Evolutionary conservation across 2,888 invertebrate species (phyloP), one percentile per base, ranked within the genome.

Genomic region (Folsomia candida): DNA sequence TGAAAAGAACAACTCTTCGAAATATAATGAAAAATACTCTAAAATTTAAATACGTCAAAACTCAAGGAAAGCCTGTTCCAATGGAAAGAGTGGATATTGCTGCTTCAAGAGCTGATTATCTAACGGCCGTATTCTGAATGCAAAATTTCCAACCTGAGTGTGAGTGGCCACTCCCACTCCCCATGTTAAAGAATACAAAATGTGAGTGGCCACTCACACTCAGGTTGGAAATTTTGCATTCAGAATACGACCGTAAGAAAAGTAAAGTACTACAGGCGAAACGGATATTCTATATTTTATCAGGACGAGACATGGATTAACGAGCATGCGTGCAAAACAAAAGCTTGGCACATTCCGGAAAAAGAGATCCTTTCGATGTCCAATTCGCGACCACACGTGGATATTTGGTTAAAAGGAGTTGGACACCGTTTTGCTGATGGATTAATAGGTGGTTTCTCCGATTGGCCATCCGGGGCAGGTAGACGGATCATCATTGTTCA

Each of bases 381-480:
- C 4, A 26, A 60, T 6, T 4, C 26, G 6, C 4, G 25, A 9
- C 6, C 37, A 24, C 28, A 27, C 2, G 9, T 63, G 37, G 63
- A 63, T 29, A 27, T 29, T 3, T 63, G 63, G 63, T 20, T 63
- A 27, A 27, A 24, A 14, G 63, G 63, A 27, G 37, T 63, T 25
- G 63, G 63, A 9, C 63, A 63, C 22, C 63, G 63, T 9, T 63
- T 63, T 63, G 22, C 63, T n/a, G 63, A 63, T n/a, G 37, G 22
- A 14, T n/a, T 63, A 11, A 24, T 20, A 67, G 67, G 67, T 18
- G 59, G 67, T 18, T 9, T 67, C 22, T 47, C 67, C 18, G 11
- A n/a, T 3, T 51, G 28, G 22, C 68, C 68, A 62, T 37, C 51
- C 3, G 68, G 68, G 14, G 51, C 61, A 25, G 68, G 68, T 9